A percentile compares a stretch with the other conserved stretches of the same genome.
Conservation (phyloP, 2,797 vertebrate genomes). For the Galagoides demidoff region DNA sequence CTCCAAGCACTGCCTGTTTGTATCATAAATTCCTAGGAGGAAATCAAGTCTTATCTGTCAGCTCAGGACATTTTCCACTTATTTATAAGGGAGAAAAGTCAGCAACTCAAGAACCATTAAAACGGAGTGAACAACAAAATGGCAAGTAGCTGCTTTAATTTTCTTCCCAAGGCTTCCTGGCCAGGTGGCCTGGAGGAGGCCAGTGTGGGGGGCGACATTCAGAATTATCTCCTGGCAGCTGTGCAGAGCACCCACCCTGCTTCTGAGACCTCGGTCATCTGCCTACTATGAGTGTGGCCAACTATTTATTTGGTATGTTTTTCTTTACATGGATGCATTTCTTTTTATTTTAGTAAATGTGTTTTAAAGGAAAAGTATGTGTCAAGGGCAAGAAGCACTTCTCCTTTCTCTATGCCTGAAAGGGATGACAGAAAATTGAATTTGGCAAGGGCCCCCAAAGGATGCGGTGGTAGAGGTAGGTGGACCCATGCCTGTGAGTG, state of each 20-base stretch:
- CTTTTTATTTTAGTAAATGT: constrained; percentile 15
- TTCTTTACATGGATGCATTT: background rate
- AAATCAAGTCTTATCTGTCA: constrained; percentile 53
- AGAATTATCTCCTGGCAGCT: background rate
- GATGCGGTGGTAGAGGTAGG: background rate
- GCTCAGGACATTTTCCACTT: constrained; percentile 9
- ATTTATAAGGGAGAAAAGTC: constrained; percentile 47
- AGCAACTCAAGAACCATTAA: constrained; percentile 53
- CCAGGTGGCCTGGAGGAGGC: background rate
- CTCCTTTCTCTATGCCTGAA: background rate
- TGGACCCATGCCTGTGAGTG: rapidly evolving
- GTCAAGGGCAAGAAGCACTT: background rate
- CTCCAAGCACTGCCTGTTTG: background rate
- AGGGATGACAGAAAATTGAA: background rate
- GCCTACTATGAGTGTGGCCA: too few species aligned
- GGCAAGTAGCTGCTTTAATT: constrained; percentile 30
- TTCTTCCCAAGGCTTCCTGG: constrained; percentile 38
- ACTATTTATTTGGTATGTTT: background rate
- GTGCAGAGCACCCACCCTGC: rapidly evolving
- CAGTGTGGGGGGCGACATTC: background rate
- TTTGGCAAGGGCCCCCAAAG: background rate
- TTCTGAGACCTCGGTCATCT: background rate
- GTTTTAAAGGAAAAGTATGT: constrained; percentile 36
- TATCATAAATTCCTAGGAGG: constrained; percentile 24
- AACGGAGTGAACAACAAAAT: constrained; percentile 5